phyloP scores from a whole-genome alignment of 2,797 vertebrate species.

The Sciurus carolinensis region DNA sequence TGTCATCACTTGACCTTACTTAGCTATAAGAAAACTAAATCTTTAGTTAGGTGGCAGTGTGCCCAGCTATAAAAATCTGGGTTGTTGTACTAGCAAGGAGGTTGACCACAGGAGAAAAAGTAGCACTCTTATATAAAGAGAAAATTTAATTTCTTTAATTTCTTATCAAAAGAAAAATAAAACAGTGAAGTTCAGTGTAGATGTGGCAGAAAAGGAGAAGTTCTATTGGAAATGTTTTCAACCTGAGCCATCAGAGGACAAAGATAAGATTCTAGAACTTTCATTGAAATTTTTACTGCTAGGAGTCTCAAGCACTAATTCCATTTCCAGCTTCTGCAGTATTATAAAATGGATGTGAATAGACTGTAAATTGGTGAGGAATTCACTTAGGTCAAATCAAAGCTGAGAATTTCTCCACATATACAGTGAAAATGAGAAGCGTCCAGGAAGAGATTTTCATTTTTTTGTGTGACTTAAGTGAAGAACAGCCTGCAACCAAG shows the following conservation, averaged over 20 bases:
- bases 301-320: neutral
- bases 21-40: neutral
- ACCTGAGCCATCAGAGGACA: neutral
- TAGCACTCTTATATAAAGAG: neutral
- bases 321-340: neutral
- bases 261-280: neutral
- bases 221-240: neutral
- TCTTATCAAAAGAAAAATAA: conserved; percentile 6
- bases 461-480: neutral
- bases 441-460: neutral
- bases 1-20: neutral
- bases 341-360: neutral
- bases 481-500: neutral
- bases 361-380: neutral
- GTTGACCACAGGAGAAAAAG: neutral
- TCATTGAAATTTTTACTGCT: neutral
- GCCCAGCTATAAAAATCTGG: conserved; percentile 36
- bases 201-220: neutral
- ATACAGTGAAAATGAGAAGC: neutral
- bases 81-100: neutral
- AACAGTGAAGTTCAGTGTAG: neutral
- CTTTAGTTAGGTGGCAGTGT: conserved; percentile 11
- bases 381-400: neutral
- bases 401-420: neutral
- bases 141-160: conserved; percentile 62